These are phyloP conservation scores for Lineus longissimus DNA, from an alignment of 1,140 invertebrate species.

Conservation along the genomic window DNA sequence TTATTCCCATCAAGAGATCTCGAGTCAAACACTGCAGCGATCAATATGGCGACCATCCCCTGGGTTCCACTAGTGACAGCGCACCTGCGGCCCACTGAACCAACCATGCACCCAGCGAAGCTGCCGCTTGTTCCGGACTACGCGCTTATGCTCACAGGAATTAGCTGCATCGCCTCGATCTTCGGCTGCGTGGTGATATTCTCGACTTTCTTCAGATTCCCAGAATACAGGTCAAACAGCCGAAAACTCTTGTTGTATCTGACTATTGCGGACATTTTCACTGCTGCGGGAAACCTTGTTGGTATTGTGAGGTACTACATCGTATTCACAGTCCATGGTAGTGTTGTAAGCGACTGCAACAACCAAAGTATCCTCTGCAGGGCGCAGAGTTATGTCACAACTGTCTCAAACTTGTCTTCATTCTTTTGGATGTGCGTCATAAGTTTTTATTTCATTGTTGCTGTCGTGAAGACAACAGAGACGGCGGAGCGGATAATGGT, in stretches of 20 bases:
- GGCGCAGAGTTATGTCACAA: slow-evolving; percentile 1
- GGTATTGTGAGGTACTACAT: background rate
- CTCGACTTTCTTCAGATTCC: background rate
- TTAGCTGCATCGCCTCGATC: background rate
- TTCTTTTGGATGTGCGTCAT: slow-evolving; percentile 3
- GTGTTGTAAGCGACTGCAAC: background rate
- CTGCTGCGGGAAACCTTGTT: background rate
- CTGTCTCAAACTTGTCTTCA: background rate
- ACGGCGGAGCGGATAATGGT: background rate
- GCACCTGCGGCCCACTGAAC: too few relatives aligned
- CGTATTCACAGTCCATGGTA: background rate
- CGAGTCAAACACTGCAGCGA: too few relatives aligned
- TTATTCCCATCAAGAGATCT: too few relatives aligned
- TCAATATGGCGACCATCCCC: too few relatives aligned
- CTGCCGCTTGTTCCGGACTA: too few relatives aligned
- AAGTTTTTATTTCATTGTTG: background rate
- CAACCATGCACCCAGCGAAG: too few relatives aligned
- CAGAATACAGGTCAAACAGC: background rate
- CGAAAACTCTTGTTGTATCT: background rate
- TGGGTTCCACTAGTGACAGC: too few relatives aligned
- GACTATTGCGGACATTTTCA: background rate
- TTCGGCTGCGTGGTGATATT: background rate
- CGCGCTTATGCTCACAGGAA: background rate
- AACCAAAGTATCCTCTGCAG: background rate
- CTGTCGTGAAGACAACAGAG: background rate